Conservation (phyloP, 2,797 vertebrate genomes). For the Siniperca obscura region DNA sequence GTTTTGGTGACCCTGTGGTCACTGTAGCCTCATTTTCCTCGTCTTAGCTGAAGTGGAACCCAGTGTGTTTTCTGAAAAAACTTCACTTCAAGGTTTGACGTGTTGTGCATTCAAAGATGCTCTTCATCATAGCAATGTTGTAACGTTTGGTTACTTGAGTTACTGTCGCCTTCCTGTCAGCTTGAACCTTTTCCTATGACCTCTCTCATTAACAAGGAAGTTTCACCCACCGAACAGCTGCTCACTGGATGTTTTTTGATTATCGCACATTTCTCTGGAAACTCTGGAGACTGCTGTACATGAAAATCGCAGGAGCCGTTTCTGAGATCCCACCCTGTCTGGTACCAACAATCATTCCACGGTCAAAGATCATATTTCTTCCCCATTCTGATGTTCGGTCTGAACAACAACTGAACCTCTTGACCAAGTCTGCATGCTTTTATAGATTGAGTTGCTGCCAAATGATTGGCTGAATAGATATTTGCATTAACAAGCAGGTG, state of each 20-base stretch:
- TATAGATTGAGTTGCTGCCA: not conserved
- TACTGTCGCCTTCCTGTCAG: not conserved
- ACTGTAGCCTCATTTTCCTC: not conserved
- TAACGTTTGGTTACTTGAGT: not conserved
- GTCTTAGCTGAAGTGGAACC: not conserved
- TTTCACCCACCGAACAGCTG: not conserved
- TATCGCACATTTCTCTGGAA: not conserved
- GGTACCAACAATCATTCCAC: no score
- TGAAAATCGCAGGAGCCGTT: not conserved
- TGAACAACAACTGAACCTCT: not conserved
- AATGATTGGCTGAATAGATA: not conserved
- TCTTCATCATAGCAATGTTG: not conserved
- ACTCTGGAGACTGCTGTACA: not conserved
- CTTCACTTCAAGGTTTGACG: not conserved
- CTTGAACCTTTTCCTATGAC: not conserved
- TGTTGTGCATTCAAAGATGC: not conserved
- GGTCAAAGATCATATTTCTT: not conserved
- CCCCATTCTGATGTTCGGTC: not conserved
- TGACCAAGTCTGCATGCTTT: not conserved
- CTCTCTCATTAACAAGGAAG: not conserved
- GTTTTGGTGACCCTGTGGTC: no score
- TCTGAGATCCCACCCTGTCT: not conserved
- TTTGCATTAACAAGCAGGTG: not conserved
- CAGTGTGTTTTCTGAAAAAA: not conserved
- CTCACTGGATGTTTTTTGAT: not conserved